Percentiles rank a stretch among this genome's conserved stretches.
phyloP scores from a whole-genome alignment of 2,888 invertebrate species.

The Tetranychus piercei region DNA sequence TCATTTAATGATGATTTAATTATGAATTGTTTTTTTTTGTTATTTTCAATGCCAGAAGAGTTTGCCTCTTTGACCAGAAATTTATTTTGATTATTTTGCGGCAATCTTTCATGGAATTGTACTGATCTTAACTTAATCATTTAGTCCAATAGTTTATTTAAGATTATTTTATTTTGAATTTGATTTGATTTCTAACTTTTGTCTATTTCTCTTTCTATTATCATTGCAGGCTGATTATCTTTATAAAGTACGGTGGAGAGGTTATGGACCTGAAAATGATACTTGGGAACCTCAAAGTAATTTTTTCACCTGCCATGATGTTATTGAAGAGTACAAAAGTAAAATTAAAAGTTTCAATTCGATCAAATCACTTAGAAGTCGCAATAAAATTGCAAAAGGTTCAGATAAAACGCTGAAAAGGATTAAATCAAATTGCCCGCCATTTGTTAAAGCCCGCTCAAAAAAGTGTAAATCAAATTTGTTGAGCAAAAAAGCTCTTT shows the following conservation, averaged over 20 bases:
- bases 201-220: background rate
- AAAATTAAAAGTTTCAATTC: constrained; percentile 7
- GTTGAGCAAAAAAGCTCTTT: background rate
- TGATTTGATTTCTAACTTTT: no score
- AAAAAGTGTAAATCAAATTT: background rate
- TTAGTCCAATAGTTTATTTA: no score
- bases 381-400: background rate
- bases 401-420: no score
- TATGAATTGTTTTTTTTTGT: no score
- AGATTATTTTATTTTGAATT: no score
- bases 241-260: constrained; percentile 31
- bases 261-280: constrained; percentile 31
- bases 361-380: background rate
- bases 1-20: no score
- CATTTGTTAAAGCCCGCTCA: background rate
- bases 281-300: constrained; percentile 34
- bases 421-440: background rate
- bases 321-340: constrained; percentile 30
- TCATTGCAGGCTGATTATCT: background rate
- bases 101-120: no score
- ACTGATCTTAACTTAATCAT: no score
- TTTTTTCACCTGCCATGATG: constrained; percentile 31
- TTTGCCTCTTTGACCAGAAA: no score
- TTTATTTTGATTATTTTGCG: no score
- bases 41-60: no score